Percentiles rank a stretch among this genome's conserved stretches.
Conservation (phyloP, 2,888 invertebrate genomes). For the Palloptera scutellata region DNA sequence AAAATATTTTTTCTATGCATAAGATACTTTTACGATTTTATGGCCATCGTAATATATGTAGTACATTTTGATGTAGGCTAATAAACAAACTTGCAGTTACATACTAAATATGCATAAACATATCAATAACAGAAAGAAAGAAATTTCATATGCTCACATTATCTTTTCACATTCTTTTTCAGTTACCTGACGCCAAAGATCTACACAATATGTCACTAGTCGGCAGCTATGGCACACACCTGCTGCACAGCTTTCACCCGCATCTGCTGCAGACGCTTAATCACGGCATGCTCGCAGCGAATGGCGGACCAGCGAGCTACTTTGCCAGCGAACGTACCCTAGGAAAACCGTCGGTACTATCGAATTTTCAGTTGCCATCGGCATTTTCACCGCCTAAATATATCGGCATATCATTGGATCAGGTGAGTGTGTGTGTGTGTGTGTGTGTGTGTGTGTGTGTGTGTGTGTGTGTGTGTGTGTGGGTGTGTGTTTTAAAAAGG, state of each 20-base stretch:
- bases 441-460: conserved; percentile 44
- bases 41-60: too few relatives aligned
- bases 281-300: conserved; percentile 67
- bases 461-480: conserved; percentile 51
- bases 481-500: too few relatives aligned
- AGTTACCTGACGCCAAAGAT: conserved; percentile 70
- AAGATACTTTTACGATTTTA: too few relatives aligned
- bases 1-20: too few relatives aligned
- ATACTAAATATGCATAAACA: neutral
- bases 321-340: conserved; percentile 66
- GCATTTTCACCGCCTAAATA: conserved; percentile 78
- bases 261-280: conserved; percentile 76
- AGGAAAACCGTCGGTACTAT: conserved; percentile 67
- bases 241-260: conserved; percentile 76
- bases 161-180: conserved; percentile 21
- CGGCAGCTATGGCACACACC: conserved; percentile 73
- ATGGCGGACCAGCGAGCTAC: conserved; percentile 60
- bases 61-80: too few relatives aligned
- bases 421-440: conserved; percentile 55
- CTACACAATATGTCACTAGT: conserved; percentile 72
- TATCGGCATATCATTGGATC: conserved; percentile 64
- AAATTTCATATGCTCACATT: too few relatives aligned
- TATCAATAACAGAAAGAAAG: neutral
- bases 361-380: conserved; percentile 75
- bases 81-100: neutral